Evolutionary conservation across 1,140 invertebrate species (phyloP), one percentile per base, ranked within the genome.

Genomic region (Penaeus vannamei): DNA sequence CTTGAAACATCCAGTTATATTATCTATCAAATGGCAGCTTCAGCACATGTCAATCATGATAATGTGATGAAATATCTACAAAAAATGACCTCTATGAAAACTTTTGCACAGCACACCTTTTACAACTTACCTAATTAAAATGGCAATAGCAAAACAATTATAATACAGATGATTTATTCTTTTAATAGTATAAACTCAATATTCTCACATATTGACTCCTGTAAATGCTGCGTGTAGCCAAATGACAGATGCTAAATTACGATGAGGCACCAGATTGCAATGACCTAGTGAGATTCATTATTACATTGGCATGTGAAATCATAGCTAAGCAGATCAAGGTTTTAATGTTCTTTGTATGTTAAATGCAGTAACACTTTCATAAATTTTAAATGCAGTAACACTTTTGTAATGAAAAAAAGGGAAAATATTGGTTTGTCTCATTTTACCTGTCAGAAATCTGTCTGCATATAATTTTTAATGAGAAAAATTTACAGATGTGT

Each of bases 101-200:
- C 85, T 86, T 83, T 66, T 59, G 83, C 86, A 85, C 83, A 80
- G 46, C 46, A 23, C 36, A 46, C 72, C 53, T 61, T 64, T 26
- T 66, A 61, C 66, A 60, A 53, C 66, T 69, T 81, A 87, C 32
- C 76, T 87, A 83, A 23, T 66, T 61, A 42, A 69, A 72, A 83
- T 87, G 80, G 86, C 86, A 87, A 87, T 72, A 87, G 85, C 85
- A 87, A 87, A 36, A 87, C 86, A 82, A 53, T 66, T 82, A 81
- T 81, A 87, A 87, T 42, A 87, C 81, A 46, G 59, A 87, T 69
- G 66, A 61, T 76, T 87, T 59, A 87, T 72, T 53, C 53, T 53
- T 53, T 53, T 62, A 80, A 87, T 66, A 64, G 77, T 81, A 46
- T 36, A 87, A 86, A 26, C 72, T 29, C 61, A 69, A 66, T 82